Conservation (phyloP, 2,888 invertebrate genomes). For the Pammene aurita region DNA sequence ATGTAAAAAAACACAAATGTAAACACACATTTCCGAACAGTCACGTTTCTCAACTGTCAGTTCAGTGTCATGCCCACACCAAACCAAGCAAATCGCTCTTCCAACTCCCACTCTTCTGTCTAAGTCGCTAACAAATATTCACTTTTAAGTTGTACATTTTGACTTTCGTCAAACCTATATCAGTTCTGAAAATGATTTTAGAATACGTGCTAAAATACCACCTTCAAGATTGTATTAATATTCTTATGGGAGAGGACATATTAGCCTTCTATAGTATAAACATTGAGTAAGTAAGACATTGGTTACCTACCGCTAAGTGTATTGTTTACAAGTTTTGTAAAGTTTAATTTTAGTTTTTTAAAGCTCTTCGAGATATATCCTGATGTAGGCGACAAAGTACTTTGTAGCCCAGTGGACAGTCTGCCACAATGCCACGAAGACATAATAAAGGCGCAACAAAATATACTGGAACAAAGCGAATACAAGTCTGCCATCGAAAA, state of each 20-base stretch:
- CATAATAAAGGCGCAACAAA: conserved; percentile 84
- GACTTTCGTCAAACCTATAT: not conserved
- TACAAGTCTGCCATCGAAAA: conserved; percentile 60
- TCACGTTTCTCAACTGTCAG: no score
- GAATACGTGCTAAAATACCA: conserved; percentile 85
- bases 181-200: conserved; percentile 60
- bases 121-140: no score
- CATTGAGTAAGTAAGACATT: conserved; percentile 85
- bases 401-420: conserved; percentile 85
- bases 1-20: no score
- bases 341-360: conserved; percentile 83
- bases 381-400: conserved; percentile 86
- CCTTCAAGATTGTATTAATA: conserved; percentile 82
- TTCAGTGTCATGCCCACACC: no score
- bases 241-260: conserved; percentile 84
- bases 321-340: conserved; percentile 10
- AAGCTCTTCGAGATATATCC: conserved; percentile 87
- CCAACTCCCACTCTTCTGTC: no score
- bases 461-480: conserved; percentile 73
- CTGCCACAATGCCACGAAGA: conserved; percentile 86
- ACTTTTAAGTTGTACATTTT: no score
- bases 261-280: conserved; percentile 86
- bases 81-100: no score
- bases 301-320: not conserved
- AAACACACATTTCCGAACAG: no score